Evolutionary conservation across 2,888 invertebrate genomes (phyloP), one percentile per base, ranked within the genome.

Genomic region (Amiota mariae): DNA sequence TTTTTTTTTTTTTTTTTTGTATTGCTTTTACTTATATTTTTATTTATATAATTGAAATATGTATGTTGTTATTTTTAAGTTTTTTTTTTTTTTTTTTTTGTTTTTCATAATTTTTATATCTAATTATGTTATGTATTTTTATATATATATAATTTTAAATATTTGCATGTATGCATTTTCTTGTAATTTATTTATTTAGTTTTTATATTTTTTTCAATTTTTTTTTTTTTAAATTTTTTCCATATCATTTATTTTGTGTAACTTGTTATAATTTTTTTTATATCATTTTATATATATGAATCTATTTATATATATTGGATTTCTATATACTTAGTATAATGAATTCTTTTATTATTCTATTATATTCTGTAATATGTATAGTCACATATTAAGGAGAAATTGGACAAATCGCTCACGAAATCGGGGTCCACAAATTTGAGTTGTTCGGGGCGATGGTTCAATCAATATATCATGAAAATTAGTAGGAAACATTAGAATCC

Each of bases 311-410:
- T 48, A n/a, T 66, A 10, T 18, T 13, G 46, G 46, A 47, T 1
- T 67, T 59, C 49, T 59, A 59, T 57, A 70, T 56, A 36, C 76
- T 78, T 78, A 78, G 79, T 85, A 83, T 83, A 85, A 85, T 85
- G 85, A 85, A 85, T 76, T 85, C 85, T 76, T 72, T 64, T 73
- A 72, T 73, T 73, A 73, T 82, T 78, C 71, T 24, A 77, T 73
- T 74, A 74, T 82, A 79, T 86, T 83, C 83, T 85, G 85, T 86
- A 83, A 85, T 83, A 83, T 82, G 86, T 83, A 79, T 85, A 24
- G 3, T 24, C 24, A 24, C 1, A 24, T 1, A 24, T 24, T 24
- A 24, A 24, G 24, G 24, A 24, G 24, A 3, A 3, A 24, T 3
- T 24, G 24, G 24, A 24, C 24, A 24, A 24, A 24, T 24, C 3